Evolutionary conservation across 2,888 invertebrate genomes (phyloP).

Genomic region (Odontocolon sp.): DNA sequence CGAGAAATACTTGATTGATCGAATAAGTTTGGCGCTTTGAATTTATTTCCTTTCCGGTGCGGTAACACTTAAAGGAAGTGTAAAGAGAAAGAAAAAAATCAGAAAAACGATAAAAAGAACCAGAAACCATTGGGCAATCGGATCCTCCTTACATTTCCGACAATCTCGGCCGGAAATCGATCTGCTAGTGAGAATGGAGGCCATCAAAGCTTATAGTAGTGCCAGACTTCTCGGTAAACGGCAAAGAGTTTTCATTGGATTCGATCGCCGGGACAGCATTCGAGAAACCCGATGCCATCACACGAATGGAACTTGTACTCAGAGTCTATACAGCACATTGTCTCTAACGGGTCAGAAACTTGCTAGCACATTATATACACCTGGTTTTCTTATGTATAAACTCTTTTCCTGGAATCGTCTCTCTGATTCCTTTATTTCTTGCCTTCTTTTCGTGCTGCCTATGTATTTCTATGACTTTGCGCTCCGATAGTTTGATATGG

Average conservation of each 20-base stretch:
- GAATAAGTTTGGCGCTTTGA: no score
- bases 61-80: not conserved
- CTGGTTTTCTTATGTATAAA: not conserved
- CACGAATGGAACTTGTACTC: not conserved
- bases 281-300: not conserved
- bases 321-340: not conserved
- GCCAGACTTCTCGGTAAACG: not conserved
- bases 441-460: not conserved
- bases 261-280: not conserved
- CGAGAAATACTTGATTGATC: no score
- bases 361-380: not conserved
- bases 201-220: conserved; percentile 6
- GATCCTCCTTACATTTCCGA: conserved; percentile 16
- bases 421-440: not conserved
- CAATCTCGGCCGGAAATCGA: conserved; percentile 24
- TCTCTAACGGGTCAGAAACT: conserved; percentile 1
- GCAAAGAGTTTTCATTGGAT: conserved; percentile 22
- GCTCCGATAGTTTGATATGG: not conserved
- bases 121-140: not conserved
- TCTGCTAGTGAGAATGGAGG: conserved; percentile 2
- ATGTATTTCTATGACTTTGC: not conserved
- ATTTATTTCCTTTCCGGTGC: no score
- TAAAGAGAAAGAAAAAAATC: not conserved
- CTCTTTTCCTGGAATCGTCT: not conserved
- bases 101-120: not conserved